Conservation (phyloP, 2,113 vertebrate species). For the Falcunculus frontatus region DNA sequence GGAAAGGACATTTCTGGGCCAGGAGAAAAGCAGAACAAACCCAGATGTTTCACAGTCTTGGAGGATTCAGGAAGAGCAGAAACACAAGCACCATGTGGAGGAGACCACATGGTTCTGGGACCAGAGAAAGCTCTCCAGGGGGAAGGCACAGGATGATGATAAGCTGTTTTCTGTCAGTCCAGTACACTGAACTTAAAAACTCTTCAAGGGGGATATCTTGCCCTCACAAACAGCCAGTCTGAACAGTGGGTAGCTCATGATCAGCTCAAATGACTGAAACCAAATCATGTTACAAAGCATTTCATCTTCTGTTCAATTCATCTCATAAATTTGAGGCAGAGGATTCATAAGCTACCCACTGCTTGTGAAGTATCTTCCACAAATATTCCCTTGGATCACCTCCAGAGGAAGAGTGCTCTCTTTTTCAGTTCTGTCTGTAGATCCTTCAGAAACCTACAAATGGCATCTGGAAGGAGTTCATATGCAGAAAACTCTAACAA, state of each 20-base stretch:
- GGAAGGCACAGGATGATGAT: neutral
- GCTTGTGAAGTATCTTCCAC: slow-evolving; percentile 5
- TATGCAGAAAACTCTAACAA: neutral
- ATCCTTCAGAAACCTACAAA: neutral
- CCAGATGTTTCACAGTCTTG: neutral
- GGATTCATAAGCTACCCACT: neutral
- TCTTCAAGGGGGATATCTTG: neutral
- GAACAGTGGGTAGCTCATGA: neutral
- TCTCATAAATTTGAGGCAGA: neutral
- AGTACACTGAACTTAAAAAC: neutral
- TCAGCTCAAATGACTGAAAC: neutral
- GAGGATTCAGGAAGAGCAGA: neutral
- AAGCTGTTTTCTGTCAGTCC: neutral
- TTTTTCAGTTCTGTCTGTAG: neutral
- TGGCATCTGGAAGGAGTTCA: neutral
- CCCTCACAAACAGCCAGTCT: neutral
- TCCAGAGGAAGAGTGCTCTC: neutral
- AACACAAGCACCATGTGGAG: accelerated
- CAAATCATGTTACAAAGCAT: neutral
- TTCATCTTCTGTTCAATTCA: neutral
- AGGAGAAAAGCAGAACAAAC: neutral
- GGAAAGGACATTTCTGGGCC: neutral
- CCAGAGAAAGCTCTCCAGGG: neutral
- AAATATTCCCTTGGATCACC: slow-evolving; percentile 14
- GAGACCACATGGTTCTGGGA: neutral